These are phyloP conservation scores for Cataglyphis hispanica DNA, from an alignment of 1,140 invertebrate species.

Conservation along the genomic window DNA sequence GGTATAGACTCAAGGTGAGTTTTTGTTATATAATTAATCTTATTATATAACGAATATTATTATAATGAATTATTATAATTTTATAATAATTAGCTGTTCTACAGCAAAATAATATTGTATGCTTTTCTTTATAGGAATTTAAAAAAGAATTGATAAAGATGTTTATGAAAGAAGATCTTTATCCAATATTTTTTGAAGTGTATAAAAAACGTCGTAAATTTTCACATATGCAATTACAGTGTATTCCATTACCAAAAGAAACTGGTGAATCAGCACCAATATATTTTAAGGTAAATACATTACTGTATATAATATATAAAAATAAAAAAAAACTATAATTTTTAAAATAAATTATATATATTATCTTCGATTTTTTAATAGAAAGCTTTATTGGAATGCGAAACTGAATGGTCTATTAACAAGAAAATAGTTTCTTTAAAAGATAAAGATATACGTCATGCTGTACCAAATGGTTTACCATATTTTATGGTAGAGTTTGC, in stretches of 20 bases:
- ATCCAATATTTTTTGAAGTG: constrained; percentile 97
- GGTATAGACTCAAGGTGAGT: constrained; percentile 93
- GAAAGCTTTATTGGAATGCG: constrained; percentile 98
- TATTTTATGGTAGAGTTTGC: constrained; percentile 98
- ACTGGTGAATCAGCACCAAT: constrained; percentile 95
- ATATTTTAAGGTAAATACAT: constrained; percentile 93
- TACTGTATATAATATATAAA: not conserved
- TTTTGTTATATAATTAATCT: constrained; percentile 31
- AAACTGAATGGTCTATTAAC: constrained; percentile 97
- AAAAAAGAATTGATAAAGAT: constrained; percentile 92
- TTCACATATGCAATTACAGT: constrained; percentile 96
- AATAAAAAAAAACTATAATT: not conserved
- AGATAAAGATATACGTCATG: constrained; percentile 91
- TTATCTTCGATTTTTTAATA: constrained; percentile 88
- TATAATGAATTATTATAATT: no score
- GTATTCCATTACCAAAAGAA: constrained; percentile 94
- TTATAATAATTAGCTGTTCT: not conserved
- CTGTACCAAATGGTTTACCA: constrained; percentile 96
- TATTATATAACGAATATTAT: no score
- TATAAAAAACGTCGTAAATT: constrained; percentile 91
- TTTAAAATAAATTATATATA: constrained; percentile 1
- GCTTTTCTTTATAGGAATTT: constrained; percentile 87
- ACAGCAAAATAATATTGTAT: not conserved
- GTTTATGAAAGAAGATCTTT: constrained; percentile 91
- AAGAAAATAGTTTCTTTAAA: constrained; percentile 97